phyloP scores from a whole-genome alignment of 2,113 vertebrate genomes.

The Motacilla alba region DNA sequence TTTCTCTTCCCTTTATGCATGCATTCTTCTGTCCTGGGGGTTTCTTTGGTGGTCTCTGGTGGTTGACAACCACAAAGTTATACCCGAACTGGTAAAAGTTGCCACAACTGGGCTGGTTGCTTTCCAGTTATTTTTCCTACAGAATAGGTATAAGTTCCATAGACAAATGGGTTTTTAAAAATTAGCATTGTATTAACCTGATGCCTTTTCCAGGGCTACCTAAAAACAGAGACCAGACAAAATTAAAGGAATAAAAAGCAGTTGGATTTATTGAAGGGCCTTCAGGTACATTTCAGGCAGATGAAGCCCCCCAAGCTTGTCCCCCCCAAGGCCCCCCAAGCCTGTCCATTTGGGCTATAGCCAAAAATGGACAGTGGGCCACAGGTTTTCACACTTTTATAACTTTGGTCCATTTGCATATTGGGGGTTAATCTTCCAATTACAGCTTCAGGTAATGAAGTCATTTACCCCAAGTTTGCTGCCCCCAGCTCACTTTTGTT shows the following conservation, averaged over 20 bases:
- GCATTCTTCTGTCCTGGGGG: background rate
- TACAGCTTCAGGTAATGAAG: background rate
- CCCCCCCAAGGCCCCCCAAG: too few species aligned
- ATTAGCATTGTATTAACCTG: background rate
- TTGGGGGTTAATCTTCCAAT: background rate
- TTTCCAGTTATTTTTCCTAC: background rate
- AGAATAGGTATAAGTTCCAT: background rate
- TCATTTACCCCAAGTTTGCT: background rate
- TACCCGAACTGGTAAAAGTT: background rate
- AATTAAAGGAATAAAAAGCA: background rate
- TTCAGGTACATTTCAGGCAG: background rate
- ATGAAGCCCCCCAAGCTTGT: background rate
- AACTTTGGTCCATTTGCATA: background rate
- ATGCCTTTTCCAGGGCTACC: background rate
- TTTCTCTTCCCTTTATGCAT: background rate
- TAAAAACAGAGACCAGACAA: background rate
- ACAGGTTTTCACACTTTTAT: background rate
- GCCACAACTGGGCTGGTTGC: background rate
- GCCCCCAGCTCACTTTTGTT: background rate
- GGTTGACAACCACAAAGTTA: background rate
- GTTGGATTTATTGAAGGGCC: background rate
- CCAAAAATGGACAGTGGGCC: background rate
- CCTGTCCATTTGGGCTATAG: background rate
- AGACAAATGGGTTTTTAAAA: background rate
- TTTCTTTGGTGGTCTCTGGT: background rate